Evolutionary conservation across 2,888 invertebrate genomes (phyloP), one percentile per base, ranked within the genome.

Genomic region (Drosophila neonasuta): DNA sequence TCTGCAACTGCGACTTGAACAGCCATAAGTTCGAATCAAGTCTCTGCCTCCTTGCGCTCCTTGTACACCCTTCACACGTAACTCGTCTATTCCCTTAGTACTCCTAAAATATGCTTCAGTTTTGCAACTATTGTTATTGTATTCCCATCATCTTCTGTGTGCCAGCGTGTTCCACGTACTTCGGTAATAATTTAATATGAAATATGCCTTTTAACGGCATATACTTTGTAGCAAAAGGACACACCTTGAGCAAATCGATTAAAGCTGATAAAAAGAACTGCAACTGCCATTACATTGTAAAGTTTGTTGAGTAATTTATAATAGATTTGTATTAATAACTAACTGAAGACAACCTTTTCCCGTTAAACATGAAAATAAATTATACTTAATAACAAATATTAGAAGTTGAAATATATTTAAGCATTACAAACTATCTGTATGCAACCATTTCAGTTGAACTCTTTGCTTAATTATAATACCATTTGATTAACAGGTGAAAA

Each of bases 11-110:
- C 74, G 83, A 79, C 83, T 81, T 80, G 76, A 77, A 70, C 81
- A 71, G 81, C 69, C 86, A 78, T 86, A 84, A 80, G 76, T 86
- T 86, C 63, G 65, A 73, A 84, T 80, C 84, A 80, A 69, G 72
- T 42, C 65, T 56, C 39, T 50, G 42, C 17, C 44, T 34, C 42
- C 30, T 24, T 42, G 8, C n/a, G 2, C 39, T 13, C 39, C 20
- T 17, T 41, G 39, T 24, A 1, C 24, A 24, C 17, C 56, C n/a
- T 11, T 8, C 41, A 2, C 24, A 3, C 32, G 15, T 41, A n/a
- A 15, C 20, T 20, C 0, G 20, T 11, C 36, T 7, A 8, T 4
- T 32, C 3, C 56, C 44, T 36, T 13, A 2, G 42, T 39, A 20
- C 51, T 50, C 42, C 59, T 41, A 64, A 76, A 86, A 83, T 86